phyloP scores from a whole-genome alignment of 1,140 invertebrate species.

The Triops cancriformis region DNA sequence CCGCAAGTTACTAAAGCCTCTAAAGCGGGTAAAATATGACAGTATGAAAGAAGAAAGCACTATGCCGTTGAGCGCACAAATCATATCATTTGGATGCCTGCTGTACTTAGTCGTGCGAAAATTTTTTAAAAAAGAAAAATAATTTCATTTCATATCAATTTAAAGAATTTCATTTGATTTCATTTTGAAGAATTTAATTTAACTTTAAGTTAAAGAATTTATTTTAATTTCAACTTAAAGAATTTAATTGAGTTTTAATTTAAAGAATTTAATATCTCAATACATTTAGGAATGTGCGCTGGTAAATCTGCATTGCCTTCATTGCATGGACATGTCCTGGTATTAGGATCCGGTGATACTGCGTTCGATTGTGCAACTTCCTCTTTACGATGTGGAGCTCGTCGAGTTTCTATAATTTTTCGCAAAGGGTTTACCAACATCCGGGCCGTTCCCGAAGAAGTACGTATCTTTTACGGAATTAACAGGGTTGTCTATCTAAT shows the following conservation, averaged over 20 bases:
- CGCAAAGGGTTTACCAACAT: slow-evolving; percentile 85
- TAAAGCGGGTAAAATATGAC: slow-evolving; percentile 58
- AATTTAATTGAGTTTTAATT: too few relatives aligned
- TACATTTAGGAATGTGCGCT: slow-evolving; percentile 59
- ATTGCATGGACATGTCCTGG: slow-evolving; percentile 78
- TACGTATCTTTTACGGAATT: slow-evolving; percentile 41
- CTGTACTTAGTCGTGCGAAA: too few relatives aligned
- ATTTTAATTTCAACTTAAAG: too few relatives aligned
- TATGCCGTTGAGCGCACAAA: too few relatives aligned
- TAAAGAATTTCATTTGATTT: too few relatives aligned
- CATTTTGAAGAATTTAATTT: too few relatives aligned
- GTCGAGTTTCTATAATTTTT: slow-evolving; percentile 85
- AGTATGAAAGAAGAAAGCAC: too few relatives aligned
- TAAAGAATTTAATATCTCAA: not conserved
- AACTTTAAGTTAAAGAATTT: too few relatives aligned
- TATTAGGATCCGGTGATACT: slow-evolving; percentile 95
- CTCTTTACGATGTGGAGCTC: slow-evolving; percentile 86
- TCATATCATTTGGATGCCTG: too few relatives aligned
- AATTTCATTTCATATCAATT: too few relatives aligned
- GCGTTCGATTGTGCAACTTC: slow-evolving; percentile 99
- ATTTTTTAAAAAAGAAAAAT: too few relatives aligned
- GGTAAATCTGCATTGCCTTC: slow-evolving; percentile 65
- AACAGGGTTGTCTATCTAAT: too few relatives aligned
- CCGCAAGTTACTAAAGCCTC: slow-evolving; percentile 76
- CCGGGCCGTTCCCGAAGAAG: slow-evolving; percentile 93